phyloP scores from a whole-genome alignment of 2,797 vertebrate species.

The Lithobates sylvaticus region DNA sequence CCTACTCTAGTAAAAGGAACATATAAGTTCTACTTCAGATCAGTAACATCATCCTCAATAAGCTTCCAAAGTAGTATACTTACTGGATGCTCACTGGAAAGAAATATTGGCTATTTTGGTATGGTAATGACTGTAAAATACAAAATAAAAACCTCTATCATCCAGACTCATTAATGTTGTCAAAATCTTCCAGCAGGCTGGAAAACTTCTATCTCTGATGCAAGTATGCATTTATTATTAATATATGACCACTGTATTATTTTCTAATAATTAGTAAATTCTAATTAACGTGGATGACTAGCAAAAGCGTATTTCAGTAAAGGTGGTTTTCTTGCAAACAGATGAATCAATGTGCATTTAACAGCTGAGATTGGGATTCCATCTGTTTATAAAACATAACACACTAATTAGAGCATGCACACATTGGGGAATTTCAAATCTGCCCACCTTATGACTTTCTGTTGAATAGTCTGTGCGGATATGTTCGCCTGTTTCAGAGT shows the following conservation, averaged over 20 bases:
- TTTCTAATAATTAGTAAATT: not conserved
- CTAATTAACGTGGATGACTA: not conserved
- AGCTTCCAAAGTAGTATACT: too few species aligned
- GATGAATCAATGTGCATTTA: conserved; percentile 45
- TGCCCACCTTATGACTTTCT: not conserved
- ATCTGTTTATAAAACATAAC: conserved; percentile 41
- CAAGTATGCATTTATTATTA: not conserved
- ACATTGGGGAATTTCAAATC: conserved; percentile 8
- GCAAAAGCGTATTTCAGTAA: conserved; percentile 8
- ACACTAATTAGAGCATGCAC: conserved; percentile 38
- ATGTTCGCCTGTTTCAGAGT: not conserved
- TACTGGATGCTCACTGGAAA: too few species aligned
- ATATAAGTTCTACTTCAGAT: too few species aligned
- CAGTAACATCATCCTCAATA: too few species aligned
- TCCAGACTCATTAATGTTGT: too few species aligned
- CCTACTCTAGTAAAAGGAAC: too few species aligned
- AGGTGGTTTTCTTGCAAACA: conserved; percentile 18
- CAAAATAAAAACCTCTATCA: too few species aligned
- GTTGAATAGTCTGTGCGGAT: not conserved
- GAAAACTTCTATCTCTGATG: too few species aligned
- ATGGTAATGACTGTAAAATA: too few species aligned
- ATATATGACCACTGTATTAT: not conserved
- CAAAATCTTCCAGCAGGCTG: too few species aligned
- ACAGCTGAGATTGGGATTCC: conserved; percentile 34
- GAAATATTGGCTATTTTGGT: too few species aligned